Percentiles rank a stretch among this genome's conserved stretches.
These are phyloP conservation scores for Eupithecia exiguata DNA, from an alignment of 2,888 invertebrate genomes.

Conservation along the genomic window DNA sequence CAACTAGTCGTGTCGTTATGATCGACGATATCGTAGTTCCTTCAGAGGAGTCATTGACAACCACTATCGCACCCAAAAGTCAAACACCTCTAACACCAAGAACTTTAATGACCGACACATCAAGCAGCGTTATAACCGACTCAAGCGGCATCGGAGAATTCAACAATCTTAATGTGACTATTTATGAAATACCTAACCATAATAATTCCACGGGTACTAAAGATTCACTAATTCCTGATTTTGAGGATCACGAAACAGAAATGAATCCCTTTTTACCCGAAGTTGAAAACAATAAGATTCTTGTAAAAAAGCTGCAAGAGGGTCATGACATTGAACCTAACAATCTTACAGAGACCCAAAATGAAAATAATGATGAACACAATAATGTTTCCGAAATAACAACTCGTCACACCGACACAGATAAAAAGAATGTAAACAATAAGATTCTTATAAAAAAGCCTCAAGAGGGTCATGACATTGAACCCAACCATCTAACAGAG, in stretches of 20 bases:
- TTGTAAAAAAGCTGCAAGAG: conserved; percentile 84
- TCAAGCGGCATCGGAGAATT: conserved; percentile 39
- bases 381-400: conserved; percentile 46
- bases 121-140: conserved; percentile 27
- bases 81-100: conserved; percentile 13
- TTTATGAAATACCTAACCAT: conserved; percentile 74
- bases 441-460: conserved; percentile 84
- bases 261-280: conserved; percentile 88
- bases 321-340: conserved; percentile 78
- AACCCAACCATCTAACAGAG: conserved; percentile 70
- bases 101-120: conserved; percentile 12
- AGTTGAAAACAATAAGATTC: conserved; percentile 84
- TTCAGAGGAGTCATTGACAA: conserved; percentile 39
- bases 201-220: conserved; percentile 56
- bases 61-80: conserved; percentile 33
- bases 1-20: conserved; percentile 27
- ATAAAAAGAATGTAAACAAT: conserved; percentile 85
- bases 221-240: conserved; percentile 63
- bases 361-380: conserved; percentile 70
- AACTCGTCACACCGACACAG: conserved; percentile 35
- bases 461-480: conserved; percentile 82
- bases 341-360: conserved; percentile 75
- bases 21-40: conserved; percentile 42
- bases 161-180: conserved; percentile 73
- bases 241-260: conserved; percentile 79